Conservation (phyloP, 2,888 invertebrate genomes). For the Callinectes sapidus region DNA sequence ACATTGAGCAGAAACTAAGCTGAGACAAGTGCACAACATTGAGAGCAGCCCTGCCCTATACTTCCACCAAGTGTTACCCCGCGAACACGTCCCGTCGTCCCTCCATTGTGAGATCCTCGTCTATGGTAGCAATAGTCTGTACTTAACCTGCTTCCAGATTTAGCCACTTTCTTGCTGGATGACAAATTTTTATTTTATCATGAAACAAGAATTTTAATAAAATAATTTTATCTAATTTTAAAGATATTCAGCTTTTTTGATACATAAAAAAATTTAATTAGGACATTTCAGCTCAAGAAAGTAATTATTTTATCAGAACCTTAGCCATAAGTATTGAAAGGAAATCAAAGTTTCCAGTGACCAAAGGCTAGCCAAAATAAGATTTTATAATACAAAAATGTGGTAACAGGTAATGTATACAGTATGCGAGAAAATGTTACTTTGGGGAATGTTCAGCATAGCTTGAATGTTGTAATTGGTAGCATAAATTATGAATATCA, state of each 20-base stretch:
- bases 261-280: constrained; percentile 43
- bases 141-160: constrained; percentile 66
- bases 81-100: constrained; percentile 69
- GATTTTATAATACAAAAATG: constrained; percentile 33
- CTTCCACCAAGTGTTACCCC: constrained; percentile 67
- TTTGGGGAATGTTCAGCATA: constrained; percentile 34
- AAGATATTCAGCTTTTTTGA: constrained; percentile 46
- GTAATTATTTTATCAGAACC: constrained; percentile 24
- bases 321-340: constrained; percentile 38
- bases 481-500: constrained; percentile 48
- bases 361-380: constrained; percentile 31
- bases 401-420: constrained; percentile 44
- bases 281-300: constrained; percentile 26
- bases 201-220: constrained; percentile 42
- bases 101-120: constrained; percentile 70
- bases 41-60: constrained; percentile 57
- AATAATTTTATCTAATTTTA: constrained; percentile 40
- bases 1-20: constrained; percentile 36
- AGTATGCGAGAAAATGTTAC: constrained; percentile 47
- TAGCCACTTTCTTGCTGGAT: constrained; percentile 52
- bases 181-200: constrained; percentile 43
- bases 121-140: constrained; percentile 66
- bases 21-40: constrained; percentile 59
- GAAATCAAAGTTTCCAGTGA: constrained; percentile 45
- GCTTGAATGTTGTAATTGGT: constrained; percentile 50